These are phyloP conservation scores for Bombyx mori DNA, from an alignment of 1,140 invertebrate species.

Conservation along the genomic window DNA sequence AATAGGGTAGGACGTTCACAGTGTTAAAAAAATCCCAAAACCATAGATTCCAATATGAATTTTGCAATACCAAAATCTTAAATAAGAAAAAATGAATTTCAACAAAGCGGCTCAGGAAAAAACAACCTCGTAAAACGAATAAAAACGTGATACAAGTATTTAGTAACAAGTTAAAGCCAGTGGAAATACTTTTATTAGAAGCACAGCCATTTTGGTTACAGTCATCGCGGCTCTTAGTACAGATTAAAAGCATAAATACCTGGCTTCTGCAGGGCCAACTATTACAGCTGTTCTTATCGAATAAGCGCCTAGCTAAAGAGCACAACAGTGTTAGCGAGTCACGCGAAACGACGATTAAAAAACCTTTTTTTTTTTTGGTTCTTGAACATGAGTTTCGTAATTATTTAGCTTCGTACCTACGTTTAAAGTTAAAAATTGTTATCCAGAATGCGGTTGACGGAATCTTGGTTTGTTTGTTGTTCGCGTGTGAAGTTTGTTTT, in stretches of 20 bases:
- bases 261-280: slow-evolving; percentile 14
- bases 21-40: too few relatives aligned
- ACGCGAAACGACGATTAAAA: slow-evolving; percentile 50
- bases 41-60: too few relatives aligned
- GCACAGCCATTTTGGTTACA: slow-evolving; percentile 22
- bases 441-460: background rate
- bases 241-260: slow-evolving; percentile 58
- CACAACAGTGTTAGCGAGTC: slow-evolving; percentile 27
- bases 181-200: slow-evolving; percentile 21
- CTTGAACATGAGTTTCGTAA: slow-evolving; percentile 43
- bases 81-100: too few relatives aligned
- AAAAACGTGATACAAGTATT: slow-evolving; percentile 3
- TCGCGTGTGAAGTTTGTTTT: too few relatives aligned
- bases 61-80: too few relatives aligned
- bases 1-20: too few relatives aligned
- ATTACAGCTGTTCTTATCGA: slow-evolving; percentile 40
- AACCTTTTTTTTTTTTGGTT: slow-evolving; percentile 23
- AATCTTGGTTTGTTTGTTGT: background rate
- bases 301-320: slow-evolving; percentile 32
- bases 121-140: too few relatives aligned
- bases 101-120: too few relatives aligned
- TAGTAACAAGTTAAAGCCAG: slow-evolving; percentile 13
- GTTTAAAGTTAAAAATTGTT: slow-evolving; percentile 4
- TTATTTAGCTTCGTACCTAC: slow-evolving; percentile 16
- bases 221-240: slow-evolving; percentile 37